Percentiles rank a stretch among this genome's conserved stretches.
Evolutionary conservation across 2,797 vertebrate genomes (phyloP).

Genomic region (Tapirus indicus): DNA sequence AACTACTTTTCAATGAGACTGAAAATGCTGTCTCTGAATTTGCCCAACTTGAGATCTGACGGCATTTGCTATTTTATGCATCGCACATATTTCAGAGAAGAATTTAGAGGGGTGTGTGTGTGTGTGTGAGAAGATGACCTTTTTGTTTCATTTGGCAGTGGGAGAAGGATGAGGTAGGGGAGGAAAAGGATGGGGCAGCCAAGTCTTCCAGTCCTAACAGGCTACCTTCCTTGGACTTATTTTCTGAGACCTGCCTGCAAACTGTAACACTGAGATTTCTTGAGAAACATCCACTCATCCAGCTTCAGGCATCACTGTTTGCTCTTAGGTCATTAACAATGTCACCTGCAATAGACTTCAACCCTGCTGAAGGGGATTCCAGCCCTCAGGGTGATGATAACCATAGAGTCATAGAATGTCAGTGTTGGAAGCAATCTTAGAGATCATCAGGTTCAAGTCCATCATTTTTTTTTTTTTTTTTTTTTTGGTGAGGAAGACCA

Average conservation of each 20-base stretch:
- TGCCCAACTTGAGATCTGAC: constrained; percentile 68
- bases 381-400: neutral
- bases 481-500: too few relatives aligned
- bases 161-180: neutral
- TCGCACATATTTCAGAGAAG: constrained; percentile 29
- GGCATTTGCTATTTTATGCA: constrained; percentile 59
- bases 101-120: neutral
- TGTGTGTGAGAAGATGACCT: neutral
- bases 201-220: neutral
- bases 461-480: too few relatives aligned
- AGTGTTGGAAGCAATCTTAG: neutral
- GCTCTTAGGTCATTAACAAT: neutral
- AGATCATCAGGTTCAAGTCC: neutral
- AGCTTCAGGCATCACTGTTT: neutral
- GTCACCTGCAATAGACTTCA: neutral
- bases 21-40: constrained; percentile 77
- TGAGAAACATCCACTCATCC: neutral
- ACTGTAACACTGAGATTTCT: neutral
- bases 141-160: neutral
- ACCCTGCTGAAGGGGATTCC: neutral
- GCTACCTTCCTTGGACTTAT: neutral
- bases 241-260: neutral
- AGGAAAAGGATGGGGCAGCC: neutral
- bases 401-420: neutral
- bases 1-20: constrained; percentile 82